Conservation (phyloP, 1,140 invertebrate species). For the Agrilus planipennis region DNA sequence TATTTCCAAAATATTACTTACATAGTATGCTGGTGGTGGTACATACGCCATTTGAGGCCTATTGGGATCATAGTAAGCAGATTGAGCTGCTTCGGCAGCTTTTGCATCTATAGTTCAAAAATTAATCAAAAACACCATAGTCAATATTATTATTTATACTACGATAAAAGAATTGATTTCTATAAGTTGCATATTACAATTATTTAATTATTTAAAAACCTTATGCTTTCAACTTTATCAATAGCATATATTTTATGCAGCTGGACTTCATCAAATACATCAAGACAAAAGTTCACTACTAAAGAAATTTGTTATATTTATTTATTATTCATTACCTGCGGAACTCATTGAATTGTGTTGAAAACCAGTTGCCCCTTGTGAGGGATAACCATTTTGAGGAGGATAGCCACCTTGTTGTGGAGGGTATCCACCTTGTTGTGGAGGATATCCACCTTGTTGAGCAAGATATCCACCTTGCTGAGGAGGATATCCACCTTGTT, state of each 20-base stretch:
- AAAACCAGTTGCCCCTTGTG: constrained; percentile 11
- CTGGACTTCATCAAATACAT: no score
- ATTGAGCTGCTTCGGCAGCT: constrained; percentile 74
- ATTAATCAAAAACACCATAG: no score
- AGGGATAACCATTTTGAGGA: constrained; percentile 11
- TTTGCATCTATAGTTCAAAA: constrained; percentile 54
- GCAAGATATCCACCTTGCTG: constrained; percentile 16
- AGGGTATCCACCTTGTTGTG: constrained; percentile 8
- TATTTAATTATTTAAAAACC: no score
- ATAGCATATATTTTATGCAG: no score
- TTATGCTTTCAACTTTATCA: no score
- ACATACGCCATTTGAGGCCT: constrained; percentile 73
- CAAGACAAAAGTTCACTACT: no score
- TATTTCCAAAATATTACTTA: constrained; percentile 39
- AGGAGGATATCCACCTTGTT: constrained; percentile 23
- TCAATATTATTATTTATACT: no score
- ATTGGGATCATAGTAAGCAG: constrained; percentile 78
- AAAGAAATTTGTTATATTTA: no score
- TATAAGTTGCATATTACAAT: no score
- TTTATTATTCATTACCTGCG: no score
- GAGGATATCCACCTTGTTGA: constrained; percentile 7
- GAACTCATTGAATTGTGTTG: constrained; percentile 12
- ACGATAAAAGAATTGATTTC: no score
- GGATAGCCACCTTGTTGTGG: constrained; percentile 10
- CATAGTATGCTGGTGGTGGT: constrained; percentile 72